Percentiles rank a stretch among this genome's conserved stretches.
phyloP scores from a whole-genome alignment of 2,797 vertebrate genomes.

The Tokudaia muenninki region DNA sequence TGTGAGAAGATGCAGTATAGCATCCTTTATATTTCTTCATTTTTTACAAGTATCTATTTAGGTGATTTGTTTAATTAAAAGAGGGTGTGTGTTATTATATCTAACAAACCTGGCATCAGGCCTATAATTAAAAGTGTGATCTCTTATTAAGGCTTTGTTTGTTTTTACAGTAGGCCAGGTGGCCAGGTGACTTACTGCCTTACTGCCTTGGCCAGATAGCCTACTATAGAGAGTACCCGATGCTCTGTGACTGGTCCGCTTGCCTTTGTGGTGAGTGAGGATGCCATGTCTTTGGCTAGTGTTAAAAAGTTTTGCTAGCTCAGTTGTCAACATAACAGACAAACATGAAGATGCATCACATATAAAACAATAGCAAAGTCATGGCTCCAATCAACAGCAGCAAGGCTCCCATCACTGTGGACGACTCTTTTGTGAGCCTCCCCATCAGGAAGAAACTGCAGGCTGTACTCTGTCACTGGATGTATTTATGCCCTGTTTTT shows the following conservation, averaged over 20 bases:
- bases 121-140: constrained; percentile 32
- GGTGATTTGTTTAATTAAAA: constrained; percentile 52
- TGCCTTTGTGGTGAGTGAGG: not conserved
- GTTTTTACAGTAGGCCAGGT: constrained; percentile 16
- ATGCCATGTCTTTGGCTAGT: not conserved
- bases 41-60: constrained; percentile 37
- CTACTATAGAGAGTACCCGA: not conserved
- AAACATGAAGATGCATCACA: not conserved
- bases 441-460: not conserved
- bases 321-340: not conserved
- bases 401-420: not conserved
- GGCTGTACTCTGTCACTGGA: not conserved
- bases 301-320: not conserved
- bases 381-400: not conserved
- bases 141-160: constrained; percentile 30
- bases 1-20: not conserved
- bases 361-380: not conserved
- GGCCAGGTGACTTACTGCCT: constrained; percentile 5
- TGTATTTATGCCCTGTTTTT: not conserved
- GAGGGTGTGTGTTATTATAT: not conserved
- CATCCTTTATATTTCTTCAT: constrained; percentile 1
- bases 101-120: not conserved
- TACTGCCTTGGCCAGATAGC: not conserved
- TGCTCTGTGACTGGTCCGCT: not conserved
- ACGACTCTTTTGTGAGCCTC: not conserved